These are phyloP conservation scores for Rhinoptilus africanus DNA, from an alignment of 2,113 vertebrate species.

Conservation along the genomic window DNA sequence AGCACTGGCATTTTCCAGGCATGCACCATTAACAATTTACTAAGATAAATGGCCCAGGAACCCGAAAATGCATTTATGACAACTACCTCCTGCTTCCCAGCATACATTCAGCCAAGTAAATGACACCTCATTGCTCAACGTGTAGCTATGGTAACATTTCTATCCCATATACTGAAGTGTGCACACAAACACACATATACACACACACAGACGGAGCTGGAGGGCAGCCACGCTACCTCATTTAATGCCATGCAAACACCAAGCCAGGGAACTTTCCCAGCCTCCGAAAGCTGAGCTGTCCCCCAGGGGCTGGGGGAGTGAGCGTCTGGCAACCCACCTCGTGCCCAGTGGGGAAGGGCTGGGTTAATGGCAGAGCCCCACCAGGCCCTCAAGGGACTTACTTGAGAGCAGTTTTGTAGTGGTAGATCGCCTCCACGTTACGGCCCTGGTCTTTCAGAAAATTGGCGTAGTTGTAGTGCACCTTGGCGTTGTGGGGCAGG, in stretches of 20 bases:
- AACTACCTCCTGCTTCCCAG: constrained; percentile 23
- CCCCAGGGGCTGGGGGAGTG: background rate
- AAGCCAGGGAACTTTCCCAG: background rate
- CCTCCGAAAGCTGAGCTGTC: background rate
- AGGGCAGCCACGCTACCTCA: background rate
- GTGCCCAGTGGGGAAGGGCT: background rate
- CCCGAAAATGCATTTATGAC: constrained; percentile 28
- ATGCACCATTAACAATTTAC: constrained; percentile 42
- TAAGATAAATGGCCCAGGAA: constrained; percentile 36
- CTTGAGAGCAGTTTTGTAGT: constrained; percentile 90
- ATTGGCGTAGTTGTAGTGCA: constrained; percentile 99
- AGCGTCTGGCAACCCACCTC: background rate
- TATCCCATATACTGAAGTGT: background rate
- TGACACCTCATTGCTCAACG: background rate
- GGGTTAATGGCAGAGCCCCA: background rate
- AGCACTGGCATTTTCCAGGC: background rate
- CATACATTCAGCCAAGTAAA: background rate
- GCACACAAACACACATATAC: background rate
- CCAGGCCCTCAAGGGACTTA: constrained; percentile 34
- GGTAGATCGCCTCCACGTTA: constrained; percentile 85
- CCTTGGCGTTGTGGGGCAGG: constrained; percentile 96
- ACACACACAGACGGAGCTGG: background rate
- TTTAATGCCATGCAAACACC: background rate
- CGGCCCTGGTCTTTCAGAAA: constrained; percentile 92
- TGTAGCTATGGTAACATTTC: constrained; percentile 39